phyloP scores from a whole-genome alignment of 2,113 vertebrate genomes.

The Festucalex cinctus region DNA sequence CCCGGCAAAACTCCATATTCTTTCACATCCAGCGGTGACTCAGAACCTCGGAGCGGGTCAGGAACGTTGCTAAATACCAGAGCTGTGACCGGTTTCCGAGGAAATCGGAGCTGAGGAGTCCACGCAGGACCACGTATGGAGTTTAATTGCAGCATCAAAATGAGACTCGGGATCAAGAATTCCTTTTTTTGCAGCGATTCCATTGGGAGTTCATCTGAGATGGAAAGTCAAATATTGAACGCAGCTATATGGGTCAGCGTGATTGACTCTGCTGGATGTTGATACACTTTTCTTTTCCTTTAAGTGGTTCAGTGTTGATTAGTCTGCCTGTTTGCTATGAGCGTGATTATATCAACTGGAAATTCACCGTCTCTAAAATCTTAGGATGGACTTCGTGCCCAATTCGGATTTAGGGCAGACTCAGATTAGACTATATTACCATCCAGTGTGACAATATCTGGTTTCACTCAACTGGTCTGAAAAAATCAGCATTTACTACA shows the following conservation, averaged over 20 bases:
- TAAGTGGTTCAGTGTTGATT: background rate
- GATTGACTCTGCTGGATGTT: constrained; percentile 20
- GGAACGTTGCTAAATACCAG: constrained; percentile 60
- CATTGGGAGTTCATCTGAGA: constrained; percentile 14
- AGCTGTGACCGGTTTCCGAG: constrained; percentile 52
- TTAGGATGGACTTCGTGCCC: background rate
- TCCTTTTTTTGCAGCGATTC: constrained; percentile 15
- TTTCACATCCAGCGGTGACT: constrained; percentile 52
- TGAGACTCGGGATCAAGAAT: background rate
- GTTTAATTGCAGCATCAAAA: constrained; percentile 33
- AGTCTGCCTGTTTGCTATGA: background rate
- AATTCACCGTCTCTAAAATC: background rate
- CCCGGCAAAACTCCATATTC: constrained; percentile 47
- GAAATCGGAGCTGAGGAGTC: constrained; percentile 30
- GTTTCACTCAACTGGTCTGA: too few species aligned
- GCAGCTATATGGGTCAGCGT: constrained; percentile 10
- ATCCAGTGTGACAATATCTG: too few species aligned
- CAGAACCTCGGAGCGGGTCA: constrained; percentile 46
- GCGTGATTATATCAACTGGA: background rate
- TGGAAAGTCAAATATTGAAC: constrained; percentile 16
- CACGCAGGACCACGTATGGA: constrained; percentile 21
- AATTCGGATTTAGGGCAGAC: too few species aligned
- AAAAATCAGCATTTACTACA: too few species aligned
- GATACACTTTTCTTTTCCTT: constrained; percentile 5
- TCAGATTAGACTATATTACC: too few species aligned